Base-by-base conservation (phyloP, 2,797 vertebrate species). In the Ibycter americanus region DNA sequence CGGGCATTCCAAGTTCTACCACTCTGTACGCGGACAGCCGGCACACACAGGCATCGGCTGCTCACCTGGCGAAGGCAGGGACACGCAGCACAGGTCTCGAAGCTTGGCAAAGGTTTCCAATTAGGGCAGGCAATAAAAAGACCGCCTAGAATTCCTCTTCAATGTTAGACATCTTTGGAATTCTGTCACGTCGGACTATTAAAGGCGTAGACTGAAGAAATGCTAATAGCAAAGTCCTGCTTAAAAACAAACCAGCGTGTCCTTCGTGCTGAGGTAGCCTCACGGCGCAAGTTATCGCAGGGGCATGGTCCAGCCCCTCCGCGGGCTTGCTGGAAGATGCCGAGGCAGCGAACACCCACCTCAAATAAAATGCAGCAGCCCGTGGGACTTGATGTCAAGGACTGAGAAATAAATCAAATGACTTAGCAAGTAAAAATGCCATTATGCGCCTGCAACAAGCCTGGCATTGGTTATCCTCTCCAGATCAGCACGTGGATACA, bases 261-360 rank as follows among this genome's bases (percentile, higher is more conserved):
- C 77, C 90, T 79, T 87, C n/a, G 96, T 20, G 36, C 93, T 55
- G 94, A 95, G 93, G 89, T 76, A 87, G 94, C 83, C 74, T 88
- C 78, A 5, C 27, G 65, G 93, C 32, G 44, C 3, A 36, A 90
- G 91, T 56, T 94, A 80, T 3, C 83, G 93, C 77, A 79, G 82
- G 92, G 90, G 55, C 29, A 62, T 13, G 5, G 54, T 0, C 9
- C 31, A 46, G 91, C 76, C 86, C 91, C 90, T 49, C 87, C 67
- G 12, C 22, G 18, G 36, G 83, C 46, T 7, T 26, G 73, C 87
- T 47, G 90, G 89, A 26, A 89, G 87, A 54, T 78, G 79, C 76
- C 14, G 89, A 87, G 78, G 81, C 49, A 59, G 49, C 2, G 34
- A 97, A 86, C 84, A 92, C 71, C 89, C 68, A 44, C 91, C 51